These are phyloP conservation scores for Drosophila pectinifera DNA, from an alignment of 1,140 invertebrate species.

Conservation along the genomic window DNA sequence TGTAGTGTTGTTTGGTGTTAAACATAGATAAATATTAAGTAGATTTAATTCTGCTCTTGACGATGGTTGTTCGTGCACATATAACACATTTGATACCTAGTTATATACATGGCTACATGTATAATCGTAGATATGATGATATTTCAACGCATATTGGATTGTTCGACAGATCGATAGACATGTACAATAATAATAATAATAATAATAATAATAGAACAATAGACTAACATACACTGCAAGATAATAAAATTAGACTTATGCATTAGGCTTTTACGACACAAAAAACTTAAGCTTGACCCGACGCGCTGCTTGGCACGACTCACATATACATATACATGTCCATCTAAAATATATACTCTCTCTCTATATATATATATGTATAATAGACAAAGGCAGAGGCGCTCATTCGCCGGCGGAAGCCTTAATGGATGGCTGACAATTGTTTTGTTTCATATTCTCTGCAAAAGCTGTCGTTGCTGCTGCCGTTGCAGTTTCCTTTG, in stretches of 20 bases:
- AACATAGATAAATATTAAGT: constrained; percentile 69
- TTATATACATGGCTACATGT: constrained; percentile 33
- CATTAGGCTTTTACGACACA: constrained; percentile 68
- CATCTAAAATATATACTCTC: constrained; percentile 38
- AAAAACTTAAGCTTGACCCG: constrained; percentile 59
- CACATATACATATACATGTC: constrained; percentile 27
- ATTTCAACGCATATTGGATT: constrained; percentile 34
- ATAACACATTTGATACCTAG: constrained; percentile 43
- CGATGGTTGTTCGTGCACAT: constrained; percentile 34
- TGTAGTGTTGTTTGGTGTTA: constrained; percentile 50
- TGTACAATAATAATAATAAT: constrained; percentile 55
- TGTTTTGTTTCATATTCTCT: constrained; percentile 44
- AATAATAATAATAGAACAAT: constrained; percentile 65
- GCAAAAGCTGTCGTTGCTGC: constrained; percentile 47
- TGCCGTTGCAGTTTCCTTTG: constrained; percentile 39
- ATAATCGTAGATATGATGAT: constrained; percentile 26
- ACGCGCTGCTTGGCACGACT: constrained; percentile 63
- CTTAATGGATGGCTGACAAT: constrained; percentile 68
- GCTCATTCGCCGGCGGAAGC: constrained; percentile 41
- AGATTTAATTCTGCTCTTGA: constrained; percentile 58
- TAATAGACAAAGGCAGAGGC: constrained; percentile 39
- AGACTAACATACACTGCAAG: constrained; percentile 77
- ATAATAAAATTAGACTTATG: constrained; percentile 74
- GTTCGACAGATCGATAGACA: constrained; percentile 42
- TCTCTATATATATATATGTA: constrained; percentile 21